phyloP scores from a whole-genome alignment of 1,140 invertebrate species.

The Bombus pascuorum region DNA sequence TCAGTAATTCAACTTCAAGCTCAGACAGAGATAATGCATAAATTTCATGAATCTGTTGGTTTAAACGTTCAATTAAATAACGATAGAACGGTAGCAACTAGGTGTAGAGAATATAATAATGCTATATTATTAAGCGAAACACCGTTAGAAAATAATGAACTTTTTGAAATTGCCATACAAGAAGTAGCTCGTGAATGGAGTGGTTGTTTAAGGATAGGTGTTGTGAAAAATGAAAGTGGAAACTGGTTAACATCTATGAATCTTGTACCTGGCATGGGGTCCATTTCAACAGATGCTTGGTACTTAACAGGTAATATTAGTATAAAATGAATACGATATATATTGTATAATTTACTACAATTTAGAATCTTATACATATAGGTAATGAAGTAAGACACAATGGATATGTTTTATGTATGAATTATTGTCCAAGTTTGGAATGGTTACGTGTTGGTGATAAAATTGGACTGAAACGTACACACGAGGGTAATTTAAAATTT shows the following conservation, averaged over 20 bases:
- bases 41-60: slow-evolving; percentile 88
- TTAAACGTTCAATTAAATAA: slow-evolving; percentile 88
- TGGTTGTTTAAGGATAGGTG: slow-evolving; percentile 89
- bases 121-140: slow-evolving; percentile 89
- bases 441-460: slow-evolving; percentile 90
- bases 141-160: slow-evolving; percentile 88
- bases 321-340: background rate
- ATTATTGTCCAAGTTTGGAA: slow-evolving; percentile 89
- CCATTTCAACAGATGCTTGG: slow-evolving; percentile 85
- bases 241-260: slow-evolving; percentile 86
- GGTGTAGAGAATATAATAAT: slow-evolving; percentile 86
- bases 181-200: slow-evolving; percentile 86
- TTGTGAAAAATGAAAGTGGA: slow-evolving; percentile 80
- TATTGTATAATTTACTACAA: slow-evolving; percentile 20
- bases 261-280: slow-evolving; percentile 84
- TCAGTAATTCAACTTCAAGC: slow-evolving; percentile 79
- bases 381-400: slow-evolving; percentile 87
- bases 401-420: slow-evolving; percentile 84
- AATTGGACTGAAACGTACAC: slow-evolving; percentile 86
- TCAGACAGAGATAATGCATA: slow-evolving; percentile 78
- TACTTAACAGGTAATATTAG: slow-evolving; percentile 85
- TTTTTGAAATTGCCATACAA: slow-evolving; percentile 88
- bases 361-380: slow-evolving; percentile 73
- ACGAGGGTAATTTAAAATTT: slow-evolving; percentile 85
- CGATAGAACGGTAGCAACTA: slow-evolving; percentile 86